Evolutionary conservation across 2,888 invertebrate species (phyloP), one percentile per base, ranked within the genome.

Genomic region (Scaptomyza cyrtandrae): DNA sequence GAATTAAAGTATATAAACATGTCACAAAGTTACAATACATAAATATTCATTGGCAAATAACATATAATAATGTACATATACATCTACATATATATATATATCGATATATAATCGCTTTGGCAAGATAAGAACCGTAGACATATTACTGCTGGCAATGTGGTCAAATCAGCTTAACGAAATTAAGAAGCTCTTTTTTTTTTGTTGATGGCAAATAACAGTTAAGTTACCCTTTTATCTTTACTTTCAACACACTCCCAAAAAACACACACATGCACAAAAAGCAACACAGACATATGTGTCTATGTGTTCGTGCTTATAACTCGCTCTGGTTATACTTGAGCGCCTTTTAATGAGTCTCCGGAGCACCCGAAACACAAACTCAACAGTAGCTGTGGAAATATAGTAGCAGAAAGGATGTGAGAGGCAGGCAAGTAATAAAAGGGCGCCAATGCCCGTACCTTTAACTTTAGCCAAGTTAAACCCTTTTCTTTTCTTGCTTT

Each of bases 281-380:
- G 3, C 52, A 13, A 55, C 29, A 44, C 49, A 39, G 27, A 55
- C 7, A 48, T 35, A 33, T 9, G 7, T 11, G 39, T n/a, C 35
- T 9, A 43, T 9, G 39, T 27, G 41, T 31, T 24, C 24, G 44
- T 43, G 2, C 2, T 11, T 41, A 41, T 43, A 43, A 61, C 19
- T 31, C 59, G 45, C 59, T 46, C 65, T 59, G 59, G 66, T 60
- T 52, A 73, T 57, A 76, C 78, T 83, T 82, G 77, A 77, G 65
- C 68, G 77, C 59, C 61, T 73, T 84, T 78, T 81, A 88, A 85
- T 85, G 85, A 75, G 79, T 84, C 85, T 85, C 89, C 52, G 41
- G 85, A 81, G 87, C 66, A 68, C 59, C 72, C 58, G 61, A 66
- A 74, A 74, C 81, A 78, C 69, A 82, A 78, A 57, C 81, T 57